Percentiles rank a stretch among this genome's conserved stretches.
Conservation (phyloP, 2,797 vertebrate genomes). For the Microctenopoma steveboyesi region DNA sequence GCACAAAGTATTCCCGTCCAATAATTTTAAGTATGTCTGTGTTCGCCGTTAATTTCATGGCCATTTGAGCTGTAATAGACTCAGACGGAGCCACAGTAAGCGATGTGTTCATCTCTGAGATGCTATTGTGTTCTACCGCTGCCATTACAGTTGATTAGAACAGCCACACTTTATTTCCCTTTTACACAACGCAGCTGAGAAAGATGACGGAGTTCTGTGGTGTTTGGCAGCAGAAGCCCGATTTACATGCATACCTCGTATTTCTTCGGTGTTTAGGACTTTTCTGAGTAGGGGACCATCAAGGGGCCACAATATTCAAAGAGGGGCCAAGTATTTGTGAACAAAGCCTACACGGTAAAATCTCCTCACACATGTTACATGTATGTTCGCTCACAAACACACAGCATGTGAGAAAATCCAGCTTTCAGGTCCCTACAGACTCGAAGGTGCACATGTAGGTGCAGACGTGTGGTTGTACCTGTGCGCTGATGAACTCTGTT, state of each 20-base stretch:
- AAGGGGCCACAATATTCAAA: too few relatives aligned
- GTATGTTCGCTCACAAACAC: too few relatives aligned
- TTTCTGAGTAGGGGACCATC: too few relatives aligned
- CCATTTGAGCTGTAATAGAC: slow-evolving; percentile 44
- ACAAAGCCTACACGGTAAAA: too few relatives aligned
- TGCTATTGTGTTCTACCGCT: slow-evolving; percentile 20
- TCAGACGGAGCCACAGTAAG: slow-evolving; percentile 34
- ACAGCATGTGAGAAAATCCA: too few relatives aligned
- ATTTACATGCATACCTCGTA: slow-evolving; percentile 10
- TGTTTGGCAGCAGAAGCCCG: slow-evolving; percentile 23
- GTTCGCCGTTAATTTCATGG: slow-evolving; percentile 34
- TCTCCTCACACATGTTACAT: too few relatives aligned
- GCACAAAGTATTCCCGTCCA: slow-evolving; percentile 8
- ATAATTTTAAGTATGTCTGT: slow-evolving; percentile 34
- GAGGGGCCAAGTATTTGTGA: too few relatives aligned
- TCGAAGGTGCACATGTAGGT: not conserved
- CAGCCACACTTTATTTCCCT: slow-evolving; percentile 28
- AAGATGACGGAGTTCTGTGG: slow-evolving; percentile 4
- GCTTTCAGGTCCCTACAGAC: too few relatives aligned
- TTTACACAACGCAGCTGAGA: not conserved
- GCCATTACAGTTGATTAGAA: slow-evolving; percentile 18
- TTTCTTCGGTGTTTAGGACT: too few relatives aligned
- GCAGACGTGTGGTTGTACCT: not conserved
- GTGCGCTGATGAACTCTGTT: slow-evolving; percentile 7
- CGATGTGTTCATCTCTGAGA: slow-evolving; percentile 32